phyloP scores from a whole-genome alignment of 35 echinoderm and acorn worm species.

The Amphiura filiformis region DNA sequence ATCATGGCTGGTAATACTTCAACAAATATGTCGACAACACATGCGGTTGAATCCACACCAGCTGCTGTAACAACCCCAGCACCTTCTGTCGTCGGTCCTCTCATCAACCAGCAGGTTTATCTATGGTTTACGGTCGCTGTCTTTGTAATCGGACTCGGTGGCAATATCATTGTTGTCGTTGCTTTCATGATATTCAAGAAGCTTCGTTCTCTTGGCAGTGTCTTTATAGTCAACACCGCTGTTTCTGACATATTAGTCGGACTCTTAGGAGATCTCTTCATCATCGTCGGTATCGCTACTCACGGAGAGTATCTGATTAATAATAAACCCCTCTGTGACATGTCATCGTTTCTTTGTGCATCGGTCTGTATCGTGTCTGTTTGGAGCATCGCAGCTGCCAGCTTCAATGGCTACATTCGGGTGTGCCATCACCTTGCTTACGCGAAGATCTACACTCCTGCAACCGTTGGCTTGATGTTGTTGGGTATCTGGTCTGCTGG shows the following conservation, averaged over 20 bases:
- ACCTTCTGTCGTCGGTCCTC: too few relatives aligned
- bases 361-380: neutral
- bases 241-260: neutral
- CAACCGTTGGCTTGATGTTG: neutral
- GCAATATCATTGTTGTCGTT: neutral
- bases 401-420: neutral
- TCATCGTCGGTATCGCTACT: neutral
- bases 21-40: too few relatives aligned
- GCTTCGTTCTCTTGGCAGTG: neutral
- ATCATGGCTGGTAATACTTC: too few relatives aligned
- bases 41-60: too few relatives aligned
- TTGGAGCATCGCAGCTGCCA: neutral
- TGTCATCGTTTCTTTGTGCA: neutral
- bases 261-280: neutral
- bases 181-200: neutral
- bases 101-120: neutral
- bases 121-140: neutral
- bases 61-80: too few relatives aligned
- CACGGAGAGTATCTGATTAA: neutral
- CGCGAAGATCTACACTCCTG: neutral
- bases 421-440: neutral
- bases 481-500: neutral
- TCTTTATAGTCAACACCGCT: neutral
- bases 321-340: neutral
- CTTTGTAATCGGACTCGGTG: neutral